Evolutionary conservation across 2,888 invertebrate species (phyloP).

Genomic region (Ceraclea dissimilis): DNA sequence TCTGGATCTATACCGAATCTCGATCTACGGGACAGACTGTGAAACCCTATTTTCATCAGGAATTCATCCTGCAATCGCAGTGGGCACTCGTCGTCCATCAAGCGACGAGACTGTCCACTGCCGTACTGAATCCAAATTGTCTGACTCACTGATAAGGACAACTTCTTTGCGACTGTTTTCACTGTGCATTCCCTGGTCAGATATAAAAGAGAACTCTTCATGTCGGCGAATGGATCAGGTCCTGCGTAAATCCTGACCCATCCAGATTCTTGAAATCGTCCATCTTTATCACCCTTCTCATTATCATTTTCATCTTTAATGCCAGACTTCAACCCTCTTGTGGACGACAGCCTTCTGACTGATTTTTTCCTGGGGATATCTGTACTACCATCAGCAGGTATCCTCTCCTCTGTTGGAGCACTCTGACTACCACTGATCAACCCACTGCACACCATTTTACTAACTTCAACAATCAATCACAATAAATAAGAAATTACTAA

Average conservation of each 20-base stretch:
- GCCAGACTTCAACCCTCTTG: constrained; percentile 41
- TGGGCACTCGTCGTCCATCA: constrained; percentile 50
- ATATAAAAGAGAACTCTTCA: constrained; percentile 50
- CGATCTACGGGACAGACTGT: constrained; percentile 49
- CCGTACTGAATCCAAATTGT: constrained; percentile 52
- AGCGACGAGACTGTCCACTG: constrained; percentile 47
- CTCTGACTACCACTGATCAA: constrained; percentile 44
- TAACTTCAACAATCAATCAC: not conserved
- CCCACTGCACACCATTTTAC: constrained; percentile 45
- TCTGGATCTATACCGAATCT: constrained; percentile 60
- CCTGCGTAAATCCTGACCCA: constrained; percentile 59
- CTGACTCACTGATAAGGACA: constrained; percentile 45
- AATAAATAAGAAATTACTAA: not conserved
- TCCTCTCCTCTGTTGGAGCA: constrained; percentile 10
- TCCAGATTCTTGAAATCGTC: constrained; percentile 31
- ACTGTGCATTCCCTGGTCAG: constrained; percentile 51
- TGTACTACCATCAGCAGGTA: not conserved
- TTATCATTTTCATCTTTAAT: constrained; percentile 20
- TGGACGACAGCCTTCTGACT: constrained; percentile 45
- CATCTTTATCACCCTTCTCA: constrained; percentile 23
- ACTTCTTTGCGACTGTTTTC: constrained; percentile 43
- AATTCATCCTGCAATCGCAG: constrained; percentile 55
- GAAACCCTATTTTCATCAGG: constrained; percentile 52
- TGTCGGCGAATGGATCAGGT: constrained; percentile 44
- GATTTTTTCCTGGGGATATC: constrained; percentile 34